A percentile compares a stretch with the other conserved stretches of the same genome.
These are phyloP conservation scores for Aythya baeri DNA, from an alignment of 2,113 vertebrate genomes.

Conservation along the genomic window DNA sequence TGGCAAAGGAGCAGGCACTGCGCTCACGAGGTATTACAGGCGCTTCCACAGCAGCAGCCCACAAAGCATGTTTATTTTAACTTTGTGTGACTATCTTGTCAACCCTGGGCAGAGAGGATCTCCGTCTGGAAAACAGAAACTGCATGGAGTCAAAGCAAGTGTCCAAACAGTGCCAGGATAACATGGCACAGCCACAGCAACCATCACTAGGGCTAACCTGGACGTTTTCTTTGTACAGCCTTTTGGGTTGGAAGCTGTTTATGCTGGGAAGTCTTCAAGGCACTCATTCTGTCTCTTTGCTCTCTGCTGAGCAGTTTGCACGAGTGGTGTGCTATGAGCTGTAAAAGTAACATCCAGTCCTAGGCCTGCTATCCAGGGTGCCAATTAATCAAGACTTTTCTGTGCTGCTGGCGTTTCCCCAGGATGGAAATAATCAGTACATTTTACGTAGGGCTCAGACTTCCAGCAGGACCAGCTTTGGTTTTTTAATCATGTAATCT, in stretches of 20 bases:
- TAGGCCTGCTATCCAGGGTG: neutral
- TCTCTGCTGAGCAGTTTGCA: neutral
- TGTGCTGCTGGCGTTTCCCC: neutral
- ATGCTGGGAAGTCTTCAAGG: neutral
- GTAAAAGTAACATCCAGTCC: neutral
- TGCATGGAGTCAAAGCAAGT: neutral
- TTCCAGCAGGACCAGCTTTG: neutral
- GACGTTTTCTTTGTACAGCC: neutral
- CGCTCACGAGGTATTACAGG: neutral
- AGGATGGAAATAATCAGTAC: neutral
- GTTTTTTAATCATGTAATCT: neutral
- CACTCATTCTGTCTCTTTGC: neutral
- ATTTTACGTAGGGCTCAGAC: neutral
- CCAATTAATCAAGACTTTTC: neutral
- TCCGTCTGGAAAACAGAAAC: neutral
- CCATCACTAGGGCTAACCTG: neutral
- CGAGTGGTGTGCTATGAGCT: neutral
- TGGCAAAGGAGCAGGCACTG: neutral
- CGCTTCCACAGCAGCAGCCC: neutral
- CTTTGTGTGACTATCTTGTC: neutral
- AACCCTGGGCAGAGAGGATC: neutral
- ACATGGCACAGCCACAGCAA: neutral
- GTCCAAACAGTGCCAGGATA: neutral
- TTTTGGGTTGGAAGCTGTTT: neutral
- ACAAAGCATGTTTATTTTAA: neutral